phyloP scores from a whole-genome alignment of 2,797 vertebrate species.

The Scarus forsteni region DNA sequence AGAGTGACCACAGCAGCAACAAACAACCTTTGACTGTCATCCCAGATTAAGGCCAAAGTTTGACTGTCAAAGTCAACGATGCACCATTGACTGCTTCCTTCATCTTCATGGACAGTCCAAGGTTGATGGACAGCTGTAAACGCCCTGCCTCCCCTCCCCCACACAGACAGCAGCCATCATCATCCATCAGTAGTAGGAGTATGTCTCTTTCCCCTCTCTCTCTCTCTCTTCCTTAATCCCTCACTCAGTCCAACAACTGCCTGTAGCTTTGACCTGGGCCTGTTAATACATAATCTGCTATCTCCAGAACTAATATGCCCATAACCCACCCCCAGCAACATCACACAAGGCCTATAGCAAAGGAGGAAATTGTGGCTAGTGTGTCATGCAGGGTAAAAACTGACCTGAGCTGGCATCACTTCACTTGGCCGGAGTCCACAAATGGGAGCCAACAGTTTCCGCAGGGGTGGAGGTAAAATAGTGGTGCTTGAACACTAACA shows the following conservation, averaged over 20 bases:
- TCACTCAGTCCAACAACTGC: conserved; percentile 65
- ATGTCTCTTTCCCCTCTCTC: conserved; percentile 7
- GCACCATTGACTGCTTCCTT: conserved; percentile 33
- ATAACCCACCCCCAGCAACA: conserved; percentile 40
- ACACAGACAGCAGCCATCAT: conserved; percentile 32
- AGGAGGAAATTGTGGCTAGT: conserved; percentile 48
- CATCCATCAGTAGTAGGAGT: conserved; percentile 37
- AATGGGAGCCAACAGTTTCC: conserved; percentile 35
- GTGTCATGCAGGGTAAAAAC: conserved; percentile 59
- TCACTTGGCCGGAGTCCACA: conserved; percentile 46
- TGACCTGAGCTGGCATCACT: conserved; percentile 67
- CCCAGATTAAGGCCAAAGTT: conserved; percentile 61
- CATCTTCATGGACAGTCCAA: conserved; percentile 42
- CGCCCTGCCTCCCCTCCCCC: conserved; percentile 40
- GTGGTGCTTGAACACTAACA: conserved; percentile 51
- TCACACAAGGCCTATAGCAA: conserved; percentile 33
- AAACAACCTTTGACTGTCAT: conserved; percentile 44
- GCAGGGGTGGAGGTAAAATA: conserved; percentile 39
- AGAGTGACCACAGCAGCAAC: conserved; percentile 18
- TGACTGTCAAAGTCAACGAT: conserved; percentile 42
- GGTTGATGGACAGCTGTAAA: conserved; percentile 68
- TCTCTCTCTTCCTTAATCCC: conserved; percentile 56
- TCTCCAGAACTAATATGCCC: conserved; percentile 66
- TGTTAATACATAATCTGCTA: conserved; percentile 76
- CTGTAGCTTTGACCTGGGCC: conserved; percentile 61